A percentile compares a stretch with the other conserved stretches of the same genome.
These are phyloP conservation scores for Tursiops truncatus DNA, from an alignment of 2,113 vertebrate species.

Conservation along the genomic window DNA sequence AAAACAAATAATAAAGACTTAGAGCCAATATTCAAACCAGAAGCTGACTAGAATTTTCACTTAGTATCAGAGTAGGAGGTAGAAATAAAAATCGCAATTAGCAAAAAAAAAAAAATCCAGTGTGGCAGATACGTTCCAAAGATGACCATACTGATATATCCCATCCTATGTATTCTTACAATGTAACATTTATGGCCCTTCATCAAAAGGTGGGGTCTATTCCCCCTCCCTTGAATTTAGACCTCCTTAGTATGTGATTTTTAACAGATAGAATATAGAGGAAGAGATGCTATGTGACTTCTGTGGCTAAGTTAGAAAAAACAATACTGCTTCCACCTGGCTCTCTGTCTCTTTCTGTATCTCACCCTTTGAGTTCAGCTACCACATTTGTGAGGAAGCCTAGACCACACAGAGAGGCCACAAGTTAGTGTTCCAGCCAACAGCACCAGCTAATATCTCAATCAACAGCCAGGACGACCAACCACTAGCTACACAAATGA, in stretches of 20 bases:
- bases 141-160: neutral
- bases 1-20: neutral
- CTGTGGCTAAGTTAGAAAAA: neutral
- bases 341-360: neutral
- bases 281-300: neutral
- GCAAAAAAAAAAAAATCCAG: neutral
- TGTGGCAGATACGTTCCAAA: neutral
- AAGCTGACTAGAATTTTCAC: neutral
- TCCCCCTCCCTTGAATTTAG: neutral
- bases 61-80: neutral
- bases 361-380: neutral
- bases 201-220: neutral
- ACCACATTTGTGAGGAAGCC: neutral
- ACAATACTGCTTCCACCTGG: neutral
- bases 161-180: neutral
- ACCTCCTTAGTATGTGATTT: neutral
- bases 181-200: neutral
- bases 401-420: neutral
- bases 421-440: neutral
- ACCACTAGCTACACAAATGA: neutral
- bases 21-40: neutral
- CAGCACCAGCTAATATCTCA: neutral
- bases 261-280: neutral
- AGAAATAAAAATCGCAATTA: neutral
- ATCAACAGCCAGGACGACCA: neutral